Evolutionary conservation across 2,888 invertebrate genomes (phyloP).

Genomic region (Diploptera punctata): DNA sequence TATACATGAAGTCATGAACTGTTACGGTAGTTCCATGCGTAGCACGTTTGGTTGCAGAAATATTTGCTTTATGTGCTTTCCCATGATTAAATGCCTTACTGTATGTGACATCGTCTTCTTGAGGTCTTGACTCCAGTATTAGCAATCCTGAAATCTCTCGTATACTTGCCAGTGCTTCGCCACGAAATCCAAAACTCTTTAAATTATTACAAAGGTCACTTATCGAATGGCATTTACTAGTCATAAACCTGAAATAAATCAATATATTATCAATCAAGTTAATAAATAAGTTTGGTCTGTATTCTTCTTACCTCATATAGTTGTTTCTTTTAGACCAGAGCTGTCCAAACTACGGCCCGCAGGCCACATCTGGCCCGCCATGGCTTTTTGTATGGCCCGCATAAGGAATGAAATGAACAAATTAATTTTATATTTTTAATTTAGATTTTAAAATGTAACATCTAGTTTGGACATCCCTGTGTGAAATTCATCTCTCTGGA

Average conservation of each 20-base stretch:
- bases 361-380: no score
- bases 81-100: constrained; percentile 63
- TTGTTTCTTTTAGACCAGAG: neutral
- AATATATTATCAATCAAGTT: neutral
- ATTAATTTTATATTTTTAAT: no score
- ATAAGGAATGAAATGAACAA: no score
- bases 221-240: constrained; percentile 67
- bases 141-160: constrained; percentile 62
- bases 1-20: constrained; percentile 68
- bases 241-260: constrained; percentile 59
- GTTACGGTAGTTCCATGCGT: constrained; percentile 76
- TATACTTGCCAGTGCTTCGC: constrained; percentile 71
- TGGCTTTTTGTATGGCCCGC: no score
- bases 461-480: no score
- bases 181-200: constrained; percentile 69
- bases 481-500: no score
- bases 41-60: constrained; percentile 57
- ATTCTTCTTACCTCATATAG: no score
- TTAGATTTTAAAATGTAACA: no score
- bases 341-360: neutral
- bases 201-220: constrained; percentile 60
- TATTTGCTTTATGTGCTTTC: constrained; percentile 53
- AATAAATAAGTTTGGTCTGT: no score
- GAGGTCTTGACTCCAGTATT: constrained; percentile 64
- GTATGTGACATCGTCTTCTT: constrained; percentile 60